These are phyloP conservation scores for Papilio gigon DNA, from an alignment of 2,888 invertebrate species.

Conservation along the genomic window DNA sequence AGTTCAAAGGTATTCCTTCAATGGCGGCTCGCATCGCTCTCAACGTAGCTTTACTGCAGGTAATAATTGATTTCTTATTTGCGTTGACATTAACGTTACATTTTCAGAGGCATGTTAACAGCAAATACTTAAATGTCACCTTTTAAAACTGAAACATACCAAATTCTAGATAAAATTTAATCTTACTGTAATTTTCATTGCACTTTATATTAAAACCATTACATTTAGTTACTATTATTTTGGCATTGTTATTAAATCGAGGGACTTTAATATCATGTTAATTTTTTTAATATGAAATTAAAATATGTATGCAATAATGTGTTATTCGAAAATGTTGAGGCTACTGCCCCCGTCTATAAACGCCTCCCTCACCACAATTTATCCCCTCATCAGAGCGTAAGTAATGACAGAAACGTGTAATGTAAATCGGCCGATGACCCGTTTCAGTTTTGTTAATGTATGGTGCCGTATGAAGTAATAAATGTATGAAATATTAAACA, in stretches of 20 bases:
- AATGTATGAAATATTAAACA: neutral
- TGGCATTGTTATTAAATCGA: neutral
- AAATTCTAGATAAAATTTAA: too few species aligned
- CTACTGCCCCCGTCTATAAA: conserved; percentile 31
- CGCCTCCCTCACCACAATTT: conserved; percentile 32
- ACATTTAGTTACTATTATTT: too few species aligned
- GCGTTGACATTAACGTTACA: too few species aligned
- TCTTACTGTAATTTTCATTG: too few species aligned
- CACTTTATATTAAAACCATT: too few species aligned
- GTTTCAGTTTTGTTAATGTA: conserved; percentile 31
- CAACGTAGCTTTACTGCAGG: conserved; percentile 45
- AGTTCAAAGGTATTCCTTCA: conserved; percentile 43
- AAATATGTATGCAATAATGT: conserved; percentile 21
- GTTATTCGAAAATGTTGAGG: conserved; percentile 26
- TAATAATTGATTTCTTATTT: conserved; percentile 31
- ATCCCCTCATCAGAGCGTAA: conserved; percentile 39
- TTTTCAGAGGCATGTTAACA: too few species aligned
- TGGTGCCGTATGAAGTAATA: neutral
- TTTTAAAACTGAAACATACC: too few species aligned
- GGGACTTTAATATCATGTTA: neutral
- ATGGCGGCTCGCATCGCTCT: conserved; percentile 43
- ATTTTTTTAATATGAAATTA: neutral
- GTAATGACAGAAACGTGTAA: conserved; percentile 41
- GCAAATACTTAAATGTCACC: too few species aligned
- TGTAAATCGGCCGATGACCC: conserved; percentile 39